Evolutionary conservation across 2,888 invertebrate genomes (phyloP).

Genomic region (Drosophila cracens): DNA sequence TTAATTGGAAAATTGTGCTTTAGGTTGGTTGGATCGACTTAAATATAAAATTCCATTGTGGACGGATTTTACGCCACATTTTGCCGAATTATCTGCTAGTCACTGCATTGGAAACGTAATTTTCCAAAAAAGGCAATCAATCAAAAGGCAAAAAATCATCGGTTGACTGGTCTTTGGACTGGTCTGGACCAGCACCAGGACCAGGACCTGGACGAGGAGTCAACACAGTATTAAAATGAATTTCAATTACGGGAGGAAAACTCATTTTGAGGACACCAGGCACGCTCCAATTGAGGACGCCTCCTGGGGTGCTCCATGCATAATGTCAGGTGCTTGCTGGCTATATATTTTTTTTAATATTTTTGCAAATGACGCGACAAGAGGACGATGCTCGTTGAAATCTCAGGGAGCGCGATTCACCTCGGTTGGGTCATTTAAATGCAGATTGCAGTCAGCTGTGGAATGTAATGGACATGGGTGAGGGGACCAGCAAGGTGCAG

Average conservation of each 20-base stretch:
- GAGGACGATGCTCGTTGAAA: slow-evolving; percentile 58
- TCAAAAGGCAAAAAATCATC: slow-evolving; percentile 36
- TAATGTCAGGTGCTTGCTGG: slow-evolving; percentile 56
- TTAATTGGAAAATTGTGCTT: not conserved
- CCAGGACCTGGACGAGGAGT: slow-evolving; percentile 1
- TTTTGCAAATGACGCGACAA: slow-evolving; percentile 75
- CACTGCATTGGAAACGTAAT: slow-evolving; percentile 22
- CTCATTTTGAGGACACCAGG: slow-evolving; percentile 48
- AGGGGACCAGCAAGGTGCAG: not conserved
- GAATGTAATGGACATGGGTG: slow-evolving; percentile 26
- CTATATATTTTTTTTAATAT: slow-evolving; percentile 60
- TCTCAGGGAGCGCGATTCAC: slow-evolving; percentile 57
- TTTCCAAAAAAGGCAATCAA: slow-evolving; percentile 47
- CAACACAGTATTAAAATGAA: slow-evolving; percentile 44
- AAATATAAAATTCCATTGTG: not conserved
- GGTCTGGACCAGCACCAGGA: slow-evolving; percentile 3
- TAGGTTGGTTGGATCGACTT: not conserved
- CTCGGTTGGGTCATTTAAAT: slow-evolving; percentile 75
- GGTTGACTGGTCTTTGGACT: slow-evolving; percentile 22
- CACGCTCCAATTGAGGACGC: slow-evolving; percentile 44
- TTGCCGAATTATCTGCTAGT: slow-evolving; percentile 6
- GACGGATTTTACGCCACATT: not conserved
- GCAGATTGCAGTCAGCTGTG: slow-evolving; percentile 74
- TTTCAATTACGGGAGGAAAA: slow-evolving; percentile 56
- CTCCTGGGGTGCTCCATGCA: slow-evolving; percentile 44